These are phyloP conservation scores for Watsonalla binaria DNA, from an alignment of 2,888 invertebrate genomes.

Conservation along the genomic window DNA sequence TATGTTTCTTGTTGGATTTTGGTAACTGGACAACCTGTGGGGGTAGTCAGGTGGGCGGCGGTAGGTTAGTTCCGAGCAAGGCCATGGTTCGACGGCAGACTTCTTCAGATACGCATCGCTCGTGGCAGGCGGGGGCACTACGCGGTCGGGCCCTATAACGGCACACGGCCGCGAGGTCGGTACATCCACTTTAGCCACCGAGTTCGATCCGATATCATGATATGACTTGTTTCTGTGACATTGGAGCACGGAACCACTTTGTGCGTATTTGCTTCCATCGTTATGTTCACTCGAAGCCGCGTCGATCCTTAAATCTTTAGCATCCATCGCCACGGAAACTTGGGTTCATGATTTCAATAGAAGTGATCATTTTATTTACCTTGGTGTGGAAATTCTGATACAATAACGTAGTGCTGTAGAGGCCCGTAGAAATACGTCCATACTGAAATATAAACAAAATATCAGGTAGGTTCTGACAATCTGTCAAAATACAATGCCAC, in stretches of 20 bases:
- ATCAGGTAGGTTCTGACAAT: conserved; percentile 56
- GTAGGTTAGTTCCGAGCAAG: conserved; percentile 44
- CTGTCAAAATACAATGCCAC: conserved; percentile 76
- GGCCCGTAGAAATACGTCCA: conserved; percentile 38
- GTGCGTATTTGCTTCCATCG: conserved; percentile 64
- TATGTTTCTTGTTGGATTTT: conserved; percentile 65
- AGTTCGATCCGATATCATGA: conserved; percentile 58
- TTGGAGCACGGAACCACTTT: conserved; percentile 43
- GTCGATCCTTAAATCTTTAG: conserved; percentile 65
- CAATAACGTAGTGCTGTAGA: conserved; percentile 24
- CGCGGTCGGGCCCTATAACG: conserved; percentile 71
- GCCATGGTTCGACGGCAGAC: conserved; percentile 53
- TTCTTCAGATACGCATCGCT: conserved; percentile 56
- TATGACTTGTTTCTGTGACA: conserved; percentile 57
- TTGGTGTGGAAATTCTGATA: conserved; percentile 17
- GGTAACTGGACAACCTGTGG: conserved; percentile 50
- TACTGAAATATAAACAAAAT: conserved; percentile 76
- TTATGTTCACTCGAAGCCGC: conserved; percentile 55
- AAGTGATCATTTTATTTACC: conserved; percentile 49
- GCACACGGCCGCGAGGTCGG: conserved; percentile 66
- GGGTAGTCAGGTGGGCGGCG: conserved; percentile 60
- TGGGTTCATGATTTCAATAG: conserved; percentile 39
- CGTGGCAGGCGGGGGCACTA: conserved; percentile 47
- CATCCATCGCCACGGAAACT: conserved; percentile 61
- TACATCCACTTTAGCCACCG: conserved; percentile 63